phyloP scores from a whole-genome alignment of 2,113 vertebrate genomes.

The Motacilla alba region DNA sequence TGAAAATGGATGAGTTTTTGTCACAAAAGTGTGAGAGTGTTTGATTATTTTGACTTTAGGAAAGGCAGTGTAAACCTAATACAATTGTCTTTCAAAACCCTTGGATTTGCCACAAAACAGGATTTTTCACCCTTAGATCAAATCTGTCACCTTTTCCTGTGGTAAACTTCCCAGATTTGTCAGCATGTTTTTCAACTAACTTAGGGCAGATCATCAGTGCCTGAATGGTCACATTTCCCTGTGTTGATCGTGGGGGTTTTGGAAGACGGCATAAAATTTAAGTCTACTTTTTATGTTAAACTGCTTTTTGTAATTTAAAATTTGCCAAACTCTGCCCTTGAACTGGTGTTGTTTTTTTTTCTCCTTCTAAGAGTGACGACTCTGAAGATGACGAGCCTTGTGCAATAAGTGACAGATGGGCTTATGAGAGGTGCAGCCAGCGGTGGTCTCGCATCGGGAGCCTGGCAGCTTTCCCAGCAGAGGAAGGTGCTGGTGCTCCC shows the following conservation, averaged over 20 bases:
- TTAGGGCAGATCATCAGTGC: background rate
- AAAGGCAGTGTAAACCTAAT: background rate
- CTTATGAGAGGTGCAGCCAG: conserved; percentile 72
- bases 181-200: background rate
- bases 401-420: conserved; percentile 85
- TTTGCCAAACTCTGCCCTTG: background rate
- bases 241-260: background rate
- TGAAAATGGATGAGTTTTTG: background rate
- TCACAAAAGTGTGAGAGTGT: background rate
- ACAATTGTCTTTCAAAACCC: background rate
- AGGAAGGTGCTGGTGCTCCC: background rate
- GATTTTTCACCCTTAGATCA: background rate
- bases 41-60: background rate
- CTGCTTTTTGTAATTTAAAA: background rate
- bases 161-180: background rate
- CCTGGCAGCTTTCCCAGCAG: background rate
- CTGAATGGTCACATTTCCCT: background rate
- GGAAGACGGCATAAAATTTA: background rate
- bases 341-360: background rate
- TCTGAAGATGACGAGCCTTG: conserved; percentile 81
- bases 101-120: background rate
- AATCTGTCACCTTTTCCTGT: background rate
- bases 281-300: background rate
- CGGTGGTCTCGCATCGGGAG: conserved; percentile 77
- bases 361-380: conserved; percentile 71